Evolutionary conservation across 2,113 vertebrate species (phyloP), one percentile per base, ranked within the genome.

Genomic region (Crotalus helleri): DNA sequence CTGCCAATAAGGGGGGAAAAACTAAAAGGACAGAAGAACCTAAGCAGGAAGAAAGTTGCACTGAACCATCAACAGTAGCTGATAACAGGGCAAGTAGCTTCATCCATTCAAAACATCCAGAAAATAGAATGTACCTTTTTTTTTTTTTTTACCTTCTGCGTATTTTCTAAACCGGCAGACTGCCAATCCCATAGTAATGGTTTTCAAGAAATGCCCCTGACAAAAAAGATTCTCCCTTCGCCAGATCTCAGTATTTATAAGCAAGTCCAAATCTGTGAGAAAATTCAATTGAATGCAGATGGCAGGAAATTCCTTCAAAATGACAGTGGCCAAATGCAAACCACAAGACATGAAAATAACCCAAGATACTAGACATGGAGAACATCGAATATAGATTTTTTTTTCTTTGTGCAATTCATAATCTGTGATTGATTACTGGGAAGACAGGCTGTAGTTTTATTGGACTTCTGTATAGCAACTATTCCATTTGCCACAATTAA

Each of bases 301-400:
- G 99, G 98, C 98, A 99, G 99, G 98, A 99, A 99, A 99, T 99
- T 98, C 99, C 98, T 98, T 97, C 97, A 98, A 99, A 99, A 99
- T 99, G 98, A 98, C 98, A 99, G 98, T 98, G 98, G 98, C 98
- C 98, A 98, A 98, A 98, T 97, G 98, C 97, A 98, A 98, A 99
- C 98, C 98, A 97, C 98, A 98, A 98, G 98, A 99, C 98, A 98
- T 98, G 98, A 98, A 98, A 98, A 98, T 97, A 98, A 98, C 98
- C 98, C 98, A 97, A 96, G 96, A 49, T 94, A 97, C 98, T 98
- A 98, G 98, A 98, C 96, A 96, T 96, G 97, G 97, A 98, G 97
- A 96, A 97, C 97, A 96, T 97, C 96, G 97, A 97, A 96, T 98
- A 98, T 97, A 98, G 98, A 98, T 97, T 97, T 97, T 89, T 97